Conservation (phyloP, 2,113 vertebrate genomes). For the Lepidothrix coronata region DNA sequence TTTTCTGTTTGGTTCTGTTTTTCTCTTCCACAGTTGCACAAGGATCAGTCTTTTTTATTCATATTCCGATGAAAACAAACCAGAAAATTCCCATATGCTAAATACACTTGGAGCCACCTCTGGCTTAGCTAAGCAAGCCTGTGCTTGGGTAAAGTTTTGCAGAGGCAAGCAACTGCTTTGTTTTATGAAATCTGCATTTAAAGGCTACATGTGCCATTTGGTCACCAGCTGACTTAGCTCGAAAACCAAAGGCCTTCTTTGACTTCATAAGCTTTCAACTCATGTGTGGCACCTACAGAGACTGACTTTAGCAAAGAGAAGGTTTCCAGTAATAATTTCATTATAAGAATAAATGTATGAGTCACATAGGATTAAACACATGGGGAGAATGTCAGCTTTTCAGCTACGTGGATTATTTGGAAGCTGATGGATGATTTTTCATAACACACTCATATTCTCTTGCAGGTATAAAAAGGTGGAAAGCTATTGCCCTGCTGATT, state of each 20-base stretch:
- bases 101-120: neutral
- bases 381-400: constrained; percentile 18
- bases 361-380: constrained; percentile 44
- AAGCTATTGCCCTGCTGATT: neutral
- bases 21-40: neutral
- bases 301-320: neutral
- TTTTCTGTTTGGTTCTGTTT: neutral
- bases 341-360: constrained; percentile 21
- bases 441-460: neutral
- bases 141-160: neutral
- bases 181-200: constrained; percentile 8
- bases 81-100: neutral
- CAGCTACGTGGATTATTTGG: neutral
- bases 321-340: constrained; percentile 40
- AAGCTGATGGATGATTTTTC: constrained; percentile 56
- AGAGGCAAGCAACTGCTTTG: constrained; percentile 44
- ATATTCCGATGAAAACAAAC: neutral
- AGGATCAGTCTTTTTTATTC: neutral
- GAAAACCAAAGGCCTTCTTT: neutral
- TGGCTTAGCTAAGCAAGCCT: neutral
- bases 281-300: constrained; percentile 43
- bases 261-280: constrained; percentile 25
- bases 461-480: neutral
- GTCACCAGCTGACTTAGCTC: constrained; percentile 55
- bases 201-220: constrained; percentile 38